Evolutionary conservation across 2,797 vertebrate genomes (phyloP), one percentile per base, ranked within the genome.

Genomic region (Halcyon leucocephala): DNA sequence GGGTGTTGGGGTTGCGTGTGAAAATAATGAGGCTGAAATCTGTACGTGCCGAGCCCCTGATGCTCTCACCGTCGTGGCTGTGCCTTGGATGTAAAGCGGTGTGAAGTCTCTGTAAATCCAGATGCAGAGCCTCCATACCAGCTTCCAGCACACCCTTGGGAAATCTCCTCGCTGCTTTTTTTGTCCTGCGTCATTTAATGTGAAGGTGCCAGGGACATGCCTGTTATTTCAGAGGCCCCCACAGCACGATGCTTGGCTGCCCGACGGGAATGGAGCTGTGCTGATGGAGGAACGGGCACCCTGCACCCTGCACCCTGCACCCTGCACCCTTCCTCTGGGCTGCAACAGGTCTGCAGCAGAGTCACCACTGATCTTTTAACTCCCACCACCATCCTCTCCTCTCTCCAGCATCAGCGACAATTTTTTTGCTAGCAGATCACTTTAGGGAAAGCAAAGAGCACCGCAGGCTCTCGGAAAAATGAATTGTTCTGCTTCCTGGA

Each of bases 401-500:
- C 26, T 7, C 5, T 20, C n/a, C 41, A 26, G 51, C 64, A 57
- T 12, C 69, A 71, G 69, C 62, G 69, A 29, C 41, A 82, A 74
- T 52, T 28, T 83, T 86, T 76, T 64, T 91, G 41, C 82, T 61
- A 24, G 65, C 82, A 35, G 49, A n/a, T 57, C 16, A 5, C 64
- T 62, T 42, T 12, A 95, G 93, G 79, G 86, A 97, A 97, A 88
- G 67, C 90, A 86, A 90, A 79, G 89, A 88, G 97, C 87, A 71
- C 73, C 2, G 2, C 74, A 16, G 35, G 29, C 82, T n/a, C 97
- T 94, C 94, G 85, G 92, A 83, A 97, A 97, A 97, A 97, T 96
- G 86, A 97, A 98, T 97, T 96, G 83, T 94, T 98, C 61, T 91
- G 88, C 98, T 98, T 98, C 98, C 98, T 97, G 97, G 98, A 98